Evolutionary conservation across 2,888 invertebrate genomes (phyloP).

Genomic region (Scaptomyza caliginosa): DNA sequence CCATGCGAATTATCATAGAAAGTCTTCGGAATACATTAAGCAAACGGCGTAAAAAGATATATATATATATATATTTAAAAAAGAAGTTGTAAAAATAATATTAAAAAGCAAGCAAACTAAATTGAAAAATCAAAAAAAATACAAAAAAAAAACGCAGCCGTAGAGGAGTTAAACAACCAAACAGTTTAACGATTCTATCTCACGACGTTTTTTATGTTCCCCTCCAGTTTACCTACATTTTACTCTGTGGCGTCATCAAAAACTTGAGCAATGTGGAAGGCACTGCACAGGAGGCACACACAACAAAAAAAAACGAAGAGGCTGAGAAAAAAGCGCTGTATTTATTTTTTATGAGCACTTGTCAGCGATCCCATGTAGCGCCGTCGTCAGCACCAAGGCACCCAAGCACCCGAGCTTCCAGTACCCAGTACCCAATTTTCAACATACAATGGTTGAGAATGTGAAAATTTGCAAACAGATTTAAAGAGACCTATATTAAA

Average conservation of each 20-base stretch:
- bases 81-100: too few species aligned
- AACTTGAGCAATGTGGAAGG: slow-evolving; percentile 43
- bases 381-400: slow-evolving; percentile 38
- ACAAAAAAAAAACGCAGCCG: slow-evolving; percentile 10
- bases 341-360: slow-evolving; percentile 74
- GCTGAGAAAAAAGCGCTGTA: slow-evolving; percentile 55
- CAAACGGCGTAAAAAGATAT: slow-evolving; percentile 25
- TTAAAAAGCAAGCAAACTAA: slow-evolving; percentile 16
- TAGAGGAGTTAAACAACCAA: slow-evolving; percentile 29
- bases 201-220: slow-evolving; percentile 59
- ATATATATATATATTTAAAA: slow-evolving; percentile 16
- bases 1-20: slow-evolving; percentile 47
- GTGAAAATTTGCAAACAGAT: slow-evolving; percentile 10
- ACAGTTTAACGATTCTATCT: slow-evolving; percentile 65
- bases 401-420: background rate
- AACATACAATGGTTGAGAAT: slow-evolving; percentile 39
- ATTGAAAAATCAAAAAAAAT: slow-evolving; percentile 17
- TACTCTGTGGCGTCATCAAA: slow-evolving; percentile 51
- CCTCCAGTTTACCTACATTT: slow-evolving; percentile 14
- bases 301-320: slow-evolving; percentile 5
- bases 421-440: slow-evolving; percentile 15
- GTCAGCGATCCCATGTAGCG: slow-evolving; percentile 69
- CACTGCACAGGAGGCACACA: slow-evolving; percentile 10
- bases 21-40: slow-evolving; percentile 63
- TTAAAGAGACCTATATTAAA: slow-evolving; percentile 9